These are phyloP conservation scores for Spatulosminthurus flaviceps DNA, from an alignment of 2,888 invertebrate species.

Conservation along the genomic window DNA sequence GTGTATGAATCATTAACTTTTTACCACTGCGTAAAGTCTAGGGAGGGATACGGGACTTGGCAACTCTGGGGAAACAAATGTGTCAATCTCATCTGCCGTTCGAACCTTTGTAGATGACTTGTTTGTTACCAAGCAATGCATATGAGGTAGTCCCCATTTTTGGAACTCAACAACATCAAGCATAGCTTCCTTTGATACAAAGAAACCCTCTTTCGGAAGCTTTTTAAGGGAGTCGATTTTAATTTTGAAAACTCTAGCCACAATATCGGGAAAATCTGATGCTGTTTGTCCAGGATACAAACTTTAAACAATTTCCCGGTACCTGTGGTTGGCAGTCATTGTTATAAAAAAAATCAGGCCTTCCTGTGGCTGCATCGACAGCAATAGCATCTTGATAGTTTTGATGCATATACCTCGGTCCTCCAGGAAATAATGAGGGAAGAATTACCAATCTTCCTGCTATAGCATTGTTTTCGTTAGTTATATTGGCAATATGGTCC, in stretches of 20 bases:
- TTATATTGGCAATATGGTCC: constrained; percentile 49
- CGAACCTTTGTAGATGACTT: not conserved
- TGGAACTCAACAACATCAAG: constrained; percentile 59
- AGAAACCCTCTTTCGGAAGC: constrained; percentile 54
- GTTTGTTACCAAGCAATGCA: not conserved
- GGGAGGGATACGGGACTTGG: not conserved
- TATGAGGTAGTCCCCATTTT: constrained; percentile 12
- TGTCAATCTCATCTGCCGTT: no score
- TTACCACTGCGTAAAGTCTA: not conserved
- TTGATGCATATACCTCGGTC: constrained; percentile 61
- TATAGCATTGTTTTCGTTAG: not conserved
- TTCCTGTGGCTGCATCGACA: constrained; percentile 32
- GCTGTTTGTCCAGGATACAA: constrained; percentile 62
- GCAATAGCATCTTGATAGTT: constrained; percentile 44
- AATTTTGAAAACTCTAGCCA: constrained; percentile 65
- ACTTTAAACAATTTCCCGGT: constrained; percentile 60
- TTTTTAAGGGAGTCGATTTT: constrained; percentile 64
- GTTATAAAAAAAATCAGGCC: constrained; percentile 32
- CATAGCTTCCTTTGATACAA: constrained; percentile 53
- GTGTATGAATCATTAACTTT: no score
- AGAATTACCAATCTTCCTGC: constrained; percentile 55
- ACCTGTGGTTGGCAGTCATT: constrained; percentile 44
- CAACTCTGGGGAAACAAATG: constrained; percentile 21
- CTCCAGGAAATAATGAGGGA: constrained; percentile 61
- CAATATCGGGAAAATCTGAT: constrained; percentile 65